Evolutionary conservation across 1,140 invertebrate genomes (phyloP), one percentile per base, ranked within the genome.

Genomic region (Camponotus vicinus): DNA sequence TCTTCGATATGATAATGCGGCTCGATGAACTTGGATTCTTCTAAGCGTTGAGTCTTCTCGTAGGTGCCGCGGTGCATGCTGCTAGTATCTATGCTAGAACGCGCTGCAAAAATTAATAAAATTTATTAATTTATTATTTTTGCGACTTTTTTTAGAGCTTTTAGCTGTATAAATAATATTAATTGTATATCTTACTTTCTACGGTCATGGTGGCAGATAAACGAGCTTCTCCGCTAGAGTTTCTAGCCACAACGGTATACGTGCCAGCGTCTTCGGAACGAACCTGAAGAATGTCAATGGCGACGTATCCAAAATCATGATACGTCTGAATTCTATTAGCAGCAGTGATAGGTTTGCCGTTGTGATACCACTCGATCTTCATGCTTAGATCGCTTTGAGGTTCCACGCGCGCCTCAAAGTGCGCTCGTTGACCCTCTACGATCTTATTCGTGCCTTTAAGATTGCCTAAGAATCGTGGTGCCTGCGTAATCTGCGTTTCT

Each of bases 251-350:
- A 49, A 98, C 98, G 0, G 98, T 98, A 92, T 99, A 98, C 7
- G 97, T 97, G 57, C 98, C 98, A 89, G 97, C 96, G 95, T 99
- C 98, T 93, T 98, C 97, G 42, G 97, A 96, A 55, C 98, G 96
- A 9, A 99, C 98, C 93, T 97, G 98, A 77, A 98, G 95, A 89
- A 99, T 99, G 92, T 99, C 98, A 85, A 99, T 96, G 63, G 98
- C 97, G 8, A 99, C 98, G 92, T 99, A 99, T 80, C 98, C 98
- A 95, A 99, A 99, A 94, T 99, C 98, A 91, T 99, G 97, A 93
- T 98, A 98, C 8, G 98, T 98, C 93, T 99, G 98, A 90, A 98
- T 98, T 91, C 98, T 96, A 92, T 97, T 98, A 37, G 98, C 98
- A 66, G 97, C 96, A 89, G 97, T 97, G 71, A 98, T 97, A 69